These are phyloP conservation scores for Gonioctena quinquepunctata DNA, from an alignment of 1,140 invertebrate genomes.

Conservation along the genomic window DNA sequence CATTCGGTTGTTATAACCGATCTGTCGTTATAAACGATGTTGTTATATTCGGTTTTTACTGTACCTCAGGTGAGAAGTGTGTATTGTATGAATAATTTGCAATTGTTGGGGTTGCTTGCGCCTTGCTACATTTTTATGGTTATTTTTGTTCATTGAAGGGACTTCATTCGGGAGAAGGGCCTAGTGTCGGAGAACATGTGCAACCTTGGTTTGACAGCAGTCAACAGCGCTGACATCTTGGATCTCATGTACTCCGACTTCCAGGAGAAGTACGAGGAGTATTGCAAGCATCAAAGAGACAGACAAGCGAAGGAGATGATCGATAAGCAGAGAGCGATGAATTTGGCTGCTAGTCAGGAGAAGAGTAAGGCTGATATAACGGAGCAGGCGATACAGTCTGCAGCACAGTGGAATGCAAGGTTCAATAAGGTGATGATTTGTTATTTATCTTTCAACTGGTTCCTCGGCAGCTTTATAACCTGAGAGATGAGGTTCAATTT, in stretches of 20 bases:
- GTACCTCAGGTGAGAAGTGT: no score
- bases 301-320: constrained; percentile 75
- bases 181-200: constrained; percentile 90
- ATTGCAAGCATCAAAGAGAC: constrained; percentile 79
- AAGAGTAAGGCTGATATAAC: constrained; percentile 70
- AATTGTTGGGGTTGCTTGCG: no score
- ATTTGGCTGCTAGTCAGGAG: constrained; percentile 49
- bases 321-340: constrained; percentile 66
- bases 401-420: constrained; percentile 84
- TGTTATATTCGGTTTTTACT: no score
- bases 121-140: no score
- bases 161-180: constrained; percentile 51
- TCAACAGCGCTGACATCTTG: constrained; percentile 87
- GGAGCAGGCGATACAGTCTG: constrained; percentile 84
- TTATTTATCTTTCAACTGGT: no score
- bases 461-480: no score
- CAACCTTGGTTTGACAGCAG: constrained; percentile 90
- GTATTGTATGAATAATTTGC: no score
- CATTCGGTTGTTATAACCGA: no score
- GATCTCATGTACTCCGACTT: constrained; percentile 95
- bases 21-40: no score
- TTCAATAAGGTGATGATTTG: constrained; percentile 69
- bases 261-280: constrained; percentile 93
- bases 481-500: no score
- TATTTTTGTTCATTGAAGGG: no score